These are phyloP conservation scores for Coenobita brevimanus DNA, from an alignment of 1,140 invertebrate genomes.

Conservation along the genomic window DNA sequence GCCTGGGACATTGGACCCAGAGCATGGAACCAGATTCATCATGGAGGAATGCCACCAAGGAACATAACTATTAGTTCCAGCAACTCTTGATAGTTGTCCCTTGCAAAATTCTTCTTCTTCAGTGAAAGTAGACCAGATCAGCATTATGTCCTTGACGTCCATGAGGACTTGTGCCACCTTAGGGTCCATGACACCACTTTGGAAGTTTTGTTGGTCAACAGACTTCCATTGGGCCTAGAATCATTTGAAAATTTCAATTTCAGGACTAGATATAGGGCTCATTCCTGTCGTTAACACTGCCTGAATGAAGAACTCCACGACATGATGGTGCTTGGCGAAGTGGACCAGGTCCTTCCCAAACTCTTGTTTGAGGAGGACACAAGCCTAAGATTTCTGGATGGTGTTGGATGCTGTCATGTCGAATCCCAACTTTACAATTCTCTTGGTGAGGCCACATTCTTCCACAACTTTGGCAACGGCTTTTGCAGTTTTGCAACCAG, in stretches of 20 bases:
- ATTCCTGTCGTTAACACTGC: neutral
- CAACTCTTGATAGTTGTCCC: constrained; percentile 30
- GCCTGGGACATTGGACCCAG: constrained; percentile 22
- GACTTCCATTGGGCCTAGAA: constrained; percentile 6
- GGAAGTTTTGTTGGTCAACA: too few species aligned
- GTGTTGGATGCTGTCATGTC: constrained; percentile 29
- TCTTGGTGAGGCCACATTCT: neutral
- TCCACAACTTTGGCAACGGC: neutral
- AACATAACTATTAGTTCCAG: constrained; percentile 47
- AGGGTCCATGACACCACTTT: neutral
- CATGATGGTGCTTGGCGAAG: constrained; percentile 2
- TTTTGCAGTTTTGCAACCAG: neutral
- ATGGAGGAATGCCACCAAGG: constrained; percentile 40
- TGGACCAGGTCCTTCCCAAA: neutral
- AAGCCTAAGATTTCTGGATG: neutral
- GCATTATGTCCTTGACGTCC: constrained; percentile 32
- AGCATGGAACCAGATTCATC: constrained; percentile 8
- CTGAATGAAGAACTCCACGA: neutral
- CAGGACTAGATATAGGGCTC: neutral
- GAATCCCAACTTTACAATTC: neutral
- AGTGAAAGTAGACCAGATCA: constrained; percentile 38
- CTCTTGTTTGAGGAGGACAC: constrained; percentile 7
- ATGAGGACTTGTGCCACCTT: constrained; percentile 16
- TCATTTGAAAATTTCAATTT: too few species aligned
- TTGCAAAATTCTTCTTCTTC: constrained; percentile 33